phyloP scores from a whole-genome alignment of 2,888 invertebrate species.

The Perithous albicinctus region DNA sequence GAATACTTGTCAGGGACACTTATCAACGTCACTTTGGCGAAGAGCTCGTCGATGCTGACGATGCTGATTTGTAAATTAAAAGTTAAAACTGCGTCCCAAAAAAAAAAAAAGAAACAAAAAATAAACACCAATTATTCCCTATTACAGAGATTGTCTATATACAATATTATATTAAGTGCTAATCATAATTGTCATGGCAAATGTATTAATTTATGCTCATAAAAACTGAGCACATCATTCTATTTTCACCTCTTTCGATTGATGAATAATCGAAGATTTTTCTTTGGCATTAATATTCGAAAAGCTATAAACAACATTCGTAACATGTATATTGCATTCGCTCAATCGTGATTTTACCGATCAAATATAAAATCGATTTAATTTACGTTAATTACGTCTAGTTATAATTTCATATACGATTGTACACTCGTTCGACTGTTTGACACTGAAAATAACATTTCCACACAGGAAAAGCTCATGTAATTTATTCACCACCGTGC shows the following conservation, averaged over 20 bases:
- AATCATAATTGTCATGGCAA: slow-evolving; percentile 2
- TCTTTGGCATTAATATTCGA: neutral
- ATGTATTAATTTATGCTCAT: neutral
- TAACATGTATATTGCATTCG: slow-evolving; percentile 19
- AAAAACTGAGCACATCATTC: neutral
- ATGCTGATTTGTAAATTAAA: slow-evolving; percentile 53
- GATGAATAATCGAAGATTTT: neutral
- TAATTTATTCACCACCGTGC: slow-evolving; percentile 18
- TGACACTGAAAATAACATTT: slow-evolving; percentile 26
- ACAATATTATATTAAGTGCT: slow-evolving; percentile 8
- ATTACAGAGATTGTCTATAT: slow-evolving; percentile 17
- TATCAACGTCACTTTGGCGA: slow-evolving; percentile 71
- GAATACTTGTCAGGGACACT: slow-evolving; percentile 67
- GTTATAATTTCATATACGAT: slow-evolving; percentile 13
- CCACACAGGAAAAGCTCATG: slow-evolving; percentile 3
- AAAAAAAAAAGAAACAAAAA: too few species aligned
- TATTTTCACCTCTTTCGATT: neutral
- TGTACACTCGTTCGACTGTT: slow-evolving; percentile 9
- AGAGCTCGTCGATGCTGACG: slow-evolving; percentile 59
- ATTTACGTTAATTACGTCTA: neutral
- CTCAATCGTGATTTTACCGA: slow-evolving; percentile 10
- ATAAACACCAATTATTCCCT: slow-evolving; percentile 11
- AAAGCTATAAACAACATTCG: neutral
- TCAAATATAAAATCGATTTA: neutral
- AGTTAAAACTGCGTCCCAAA: too few species aligned